These are phyloP conservation scores for Drosophila infuscata DNA, from an alignment of 2,888 invertebrate genomes.

Conservation along the genomic window DNA sequence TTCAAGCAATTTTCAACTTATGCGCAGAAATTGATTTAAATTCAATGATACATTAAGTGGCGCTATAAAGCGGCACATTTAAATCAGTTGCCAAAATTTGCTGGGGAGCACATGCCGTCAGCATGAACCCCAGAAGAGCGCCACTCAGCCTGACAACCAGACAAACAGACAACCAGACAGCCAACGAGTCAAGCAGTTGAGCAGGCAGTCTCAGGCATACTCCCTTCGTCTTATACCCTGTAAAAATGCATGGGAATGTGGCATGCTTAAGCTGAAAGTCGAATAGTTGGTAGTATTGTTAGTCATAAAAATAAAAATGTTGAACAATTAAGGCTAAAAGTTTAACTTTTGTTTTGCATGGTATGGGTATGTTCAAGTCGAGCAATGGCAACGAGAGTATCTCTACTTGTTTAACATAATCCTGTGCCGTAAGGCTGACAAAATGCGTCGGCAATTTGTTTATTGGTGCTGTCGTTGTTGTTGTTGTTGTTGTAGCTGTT, in stretches of 20 bases:
- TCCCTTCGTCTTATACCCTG: slow-evolving; percentile 7
- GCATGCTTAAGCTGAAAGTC: not conserved
- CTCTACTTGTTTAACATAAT: slow-evolving; percentile 72
- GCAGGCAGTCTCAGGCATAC: slow-evolving; percentile 4
- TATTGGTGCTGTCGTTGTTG: slow-evolving; percentile 66
- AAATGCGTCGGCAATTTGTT: slow-evolving; percentile 82
- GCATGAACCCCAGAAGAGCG: slow-evolving; percentile 34
- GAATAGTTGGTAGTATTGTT: not conserved
- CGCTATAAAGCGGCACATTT: slow-evolving; percentile 70
- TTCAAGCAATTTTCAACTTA: slow-evolving; percentile 4
- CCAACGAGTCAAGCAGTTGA: slow-evolving; percentile 28
- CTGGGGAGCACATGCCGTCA: slow-evolving; percentile 39
- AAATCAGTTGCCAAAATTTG: slow-evolving; percentile 65
- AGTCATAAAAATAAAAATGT: not conserved
- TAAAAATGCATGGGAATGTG: not conserved
- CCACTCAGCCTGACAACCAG: slow-evolving; percentile 26
- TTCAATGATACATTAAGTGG: slow-evolving; percentile 76
- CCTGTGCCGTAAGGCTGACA: slow-evolving; percentile 66
- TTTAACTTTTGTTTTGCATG: not conserved
- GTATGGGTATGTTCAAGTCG: slow-evolving; percentile 1
- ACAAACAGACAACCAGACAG: slow-evolving; percentile 19
- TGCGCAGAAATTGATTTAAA: slow-evolving; percentile 56
- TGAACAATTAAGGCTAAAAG: not conserved
- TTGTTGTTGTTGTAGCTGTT: slow-evolving; percentile 30
- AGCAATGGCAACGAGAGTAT: not conserved